These are phyloP conservation scores for Alectoris magna DNA, from an alignment of 2,797 vertebrate genomes.

Conservation along the genomic window DNA sequence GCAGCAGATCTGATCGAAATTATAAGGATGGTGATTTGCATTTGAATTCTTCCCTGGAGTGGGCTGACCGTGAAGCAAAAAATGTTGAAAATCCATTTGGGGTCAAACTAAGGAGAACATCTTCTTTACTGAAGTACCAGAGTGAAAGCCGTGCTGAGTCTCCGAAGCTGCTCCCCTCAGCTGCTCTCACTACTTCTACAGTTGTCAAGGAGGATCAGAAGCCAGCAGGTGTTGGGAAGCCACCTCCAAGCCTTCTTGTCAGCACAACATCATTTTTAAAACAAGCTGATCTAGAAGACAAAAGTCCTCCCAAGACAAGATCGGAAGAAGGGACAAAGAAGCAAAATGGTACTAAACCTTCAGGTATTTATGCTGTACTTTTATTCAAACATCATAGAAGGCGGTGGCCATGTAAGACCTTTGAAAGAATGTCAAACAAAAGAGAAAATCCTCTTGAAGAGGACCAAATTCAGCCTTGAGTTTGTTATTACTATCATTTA, in stretches of 20 bases:
- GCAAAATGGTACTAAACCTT: conserved; percentile 6
- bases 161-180: not conserved
- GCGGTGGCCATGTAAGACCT: not conserved
- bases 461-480: not conserved
- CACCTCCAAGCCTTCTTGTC: not conserved
- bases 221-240: not conserved
- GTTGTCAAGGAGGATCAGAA: conserved; percentile 20
- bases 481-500: not conserved
- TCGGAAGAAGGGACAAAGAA: conserved; percentile 61
- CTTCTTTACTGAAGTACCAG: conserved; percentile 79
- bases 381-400: not conserved
- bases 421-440: not conserved
- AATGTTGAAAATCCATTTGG: conserved; percentile 85
- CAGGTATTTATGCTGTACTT: conserved; percentile 67
- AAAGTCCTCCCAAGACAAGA: conserved; percentile 35
- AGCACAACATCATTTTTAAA: conserved; percentile 68
- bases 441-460: not conserved
- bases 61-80: conserved; percentile 39
- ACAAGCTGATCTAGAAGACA: conserved; percentile 74
- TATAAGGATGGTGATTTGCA: not conserved
- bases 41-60: not conserved
- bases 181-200: not conserved
- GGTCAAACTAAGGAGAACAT: conserved; percentile 85
- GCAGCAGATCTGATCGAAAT: conserved; percentile 34
- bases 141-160: conserved; percentile 66